Evolutionary conservation across 2,113 vertebrate species (phyloP).

Genomic region (Ellobius talpinus): DNA sequence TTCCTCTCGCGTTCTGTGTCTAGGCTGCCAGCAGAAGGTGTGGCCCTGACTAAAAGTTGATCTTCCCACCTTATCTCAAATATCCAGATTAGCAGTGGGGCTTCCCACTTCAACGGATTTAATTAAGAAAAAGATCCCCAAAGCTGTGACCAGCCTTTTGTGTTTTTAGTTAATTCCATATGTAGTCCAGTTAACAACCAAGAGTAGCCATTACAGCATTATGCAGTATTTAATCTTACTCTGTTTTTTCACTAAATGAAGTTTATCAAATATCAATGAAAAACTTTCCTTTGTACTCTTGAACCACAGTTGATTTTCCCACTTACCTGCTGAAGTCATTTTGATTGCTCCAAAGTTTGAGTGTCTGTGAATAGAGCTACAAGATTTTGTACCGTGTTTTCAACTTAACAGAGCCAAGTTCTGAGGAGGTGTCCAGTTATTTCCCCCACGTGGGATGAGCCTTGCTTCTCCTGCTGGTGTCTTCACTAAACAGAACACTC

Average conservation of each 20-base stretch:
- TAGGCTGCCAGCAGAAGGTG: not conserved
- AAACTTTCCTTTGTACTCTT: not conserved
- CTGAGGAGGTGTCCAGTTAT: not conserved
- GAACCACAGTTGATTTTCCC: not conserved
- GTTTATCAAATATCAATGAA: not conserved
- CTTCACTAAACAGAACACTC: not conserved
- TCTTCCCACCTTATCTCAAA: not conserved
- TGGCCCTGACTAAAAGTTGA: not conserved
- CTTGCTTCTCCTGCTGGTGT: not conserved
- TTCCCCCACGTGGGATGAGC: not conserved
- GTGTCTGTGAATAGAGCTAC: not conserved
- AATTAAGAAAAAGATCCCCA: not conserved
- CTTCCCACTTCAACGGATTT: not conserved
- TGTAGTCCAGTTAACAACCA: not conserved
- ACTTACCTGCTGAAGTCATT: not conserved
- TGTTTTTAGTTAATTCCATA: not conserved
- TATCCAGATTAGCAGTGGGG: not conserved
- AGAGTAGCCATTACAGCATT: not conserved
- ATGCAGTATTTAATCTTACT: not conserved
- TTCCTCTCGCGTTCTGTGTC: not conserved
- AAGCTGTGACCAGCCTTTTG: not conserved
- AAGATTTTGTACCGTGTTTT: slow-evolving; percentile 24
- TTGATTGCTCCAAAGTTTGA: slow-evolving; percentile 21
- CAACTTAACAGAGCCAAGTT: not conserved
- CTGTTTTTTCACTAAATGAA: slow-evolving; percentile 23